Percentiles rank a stretch among this genome's conserved stretches.
Evolutionary conservation across 2,888 invertebrate species (phyloP).

Genomic region (Bhutanitis thaidina): DNA sequence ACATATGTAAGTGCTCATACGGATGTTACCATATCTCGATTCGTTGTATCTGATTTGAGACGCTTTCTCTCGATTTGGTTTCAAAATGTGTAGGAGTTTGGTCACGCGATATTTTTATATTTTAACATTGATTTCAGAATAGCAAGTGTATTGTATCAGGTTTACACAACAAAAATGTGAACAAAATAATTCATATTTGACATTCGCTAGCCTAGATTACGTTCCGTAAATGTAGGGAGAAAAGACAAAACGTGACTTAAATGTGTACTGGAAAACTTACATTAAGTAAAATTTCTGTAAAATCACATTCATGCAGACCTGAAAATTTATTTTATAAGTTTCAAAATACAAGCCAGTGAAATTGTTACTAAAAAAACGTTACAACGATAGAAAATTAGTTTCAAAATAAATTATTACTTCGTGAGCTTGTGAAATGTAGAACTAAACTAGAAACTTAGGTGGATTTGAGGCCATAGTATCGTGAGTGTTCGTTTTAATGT

Average conservation of each 20-base stretch:
- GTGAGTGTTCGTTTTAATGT: conserved; percentile 28
- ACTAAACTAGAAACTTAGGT: neutral
- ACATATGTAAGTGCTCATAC: conserved; percentile 49
- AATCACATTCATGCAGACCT: no score
- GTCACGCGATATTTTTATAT: conserved; percentile 16
- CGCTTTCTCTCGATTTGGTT: conserved; percentile 47
- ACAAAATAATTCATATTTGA: conserved; percentile 7
- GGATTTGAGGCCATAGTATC: neutral
- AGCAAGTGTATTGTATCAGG: neutral
- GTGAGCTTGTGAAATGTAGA: no score
- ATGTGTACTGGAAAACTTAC: no score
- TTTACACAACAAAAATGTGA: conserved; percentile 7
- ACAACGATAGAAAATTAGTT: neutral
- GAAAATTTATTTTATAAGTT: no score
- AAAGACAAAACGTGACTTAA: no score
- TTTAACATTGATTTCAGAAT: conserved; percentile 10
- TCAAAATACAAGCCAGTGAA: no score
- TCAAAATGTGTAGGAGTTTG: conserved; percentile 20
- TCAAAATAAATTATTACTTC: no score
- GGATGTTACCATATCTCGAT: conserved; percentile 72
- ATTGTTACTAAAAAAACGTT: neutral
- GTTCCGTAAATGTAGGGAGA: no score
- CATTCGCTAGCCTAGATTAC: neutral
- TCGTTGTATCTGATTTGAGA: conserved; percentile 65
- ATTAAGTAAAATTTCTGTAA: no score